phyloP scores from a whole-genome alignment of 2,797 vertebrate species.

The Falco columbarius region DNA sequence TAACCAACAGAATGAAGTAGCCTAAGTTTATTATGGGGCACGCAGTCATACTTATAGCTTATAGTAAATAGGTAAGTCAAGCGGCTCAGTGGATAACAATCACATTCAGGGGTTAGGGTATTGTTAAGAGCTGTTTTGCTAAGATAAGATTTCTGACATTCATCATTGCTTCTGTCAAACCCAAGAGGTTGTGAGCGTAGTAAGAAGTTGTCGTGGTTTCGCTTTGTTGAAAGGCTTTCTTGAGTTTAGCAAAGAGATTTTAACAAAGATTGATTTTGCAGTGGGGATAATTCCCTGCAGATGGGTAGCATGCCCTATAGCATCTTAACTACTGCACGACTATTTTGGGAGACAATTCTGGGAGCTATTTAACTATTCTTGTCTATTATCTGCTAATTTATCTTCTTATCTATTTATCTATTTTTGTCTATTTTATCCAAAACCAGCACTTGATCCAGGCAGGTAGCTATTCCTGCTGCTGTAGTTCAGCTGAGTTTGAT shows the following conservation, averaged over 20 bases:
- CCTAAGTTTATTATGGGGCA: neutral
- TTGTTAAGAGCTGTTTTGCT: conserved; percentile 60
- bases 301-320: neutral
- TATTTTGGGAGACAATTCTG: neutral
- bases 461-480: neutral
- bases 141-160: conserved; percentile 67
- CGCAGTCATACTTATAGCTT: neutral
- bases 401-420: neutral
- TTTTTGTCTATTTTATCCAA: neutral
- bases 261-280: neutral
- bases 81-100: conserved; percentile 32
- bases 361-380: neutral
- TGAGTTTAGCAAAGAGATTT: neutral
- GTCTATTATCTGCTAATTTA: neutral
- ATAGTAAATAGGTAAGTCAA: conserved; percentile 37
- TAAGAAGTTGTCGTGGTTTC: conserved; percentile 35
- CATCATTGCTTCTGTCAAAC: conserved; percentile 56
- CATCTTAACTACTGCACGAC: neutral
- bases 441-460: neutral
- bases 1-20: neutral
- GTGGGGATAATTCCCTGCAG: neutral
- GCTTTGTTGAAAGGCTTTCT: neutral
- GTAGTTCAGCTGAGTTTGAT: neutral
- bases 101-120: conserved; percentile 7
- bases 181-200: neutral